A percentile compares a stretch with the other conserved stretches of the same genome.
These are phyloP conservation scores for Gerris lacustris DNA, from an alignment of 2,888 invertebrate species.

Conservation along the genomic window DNA sequence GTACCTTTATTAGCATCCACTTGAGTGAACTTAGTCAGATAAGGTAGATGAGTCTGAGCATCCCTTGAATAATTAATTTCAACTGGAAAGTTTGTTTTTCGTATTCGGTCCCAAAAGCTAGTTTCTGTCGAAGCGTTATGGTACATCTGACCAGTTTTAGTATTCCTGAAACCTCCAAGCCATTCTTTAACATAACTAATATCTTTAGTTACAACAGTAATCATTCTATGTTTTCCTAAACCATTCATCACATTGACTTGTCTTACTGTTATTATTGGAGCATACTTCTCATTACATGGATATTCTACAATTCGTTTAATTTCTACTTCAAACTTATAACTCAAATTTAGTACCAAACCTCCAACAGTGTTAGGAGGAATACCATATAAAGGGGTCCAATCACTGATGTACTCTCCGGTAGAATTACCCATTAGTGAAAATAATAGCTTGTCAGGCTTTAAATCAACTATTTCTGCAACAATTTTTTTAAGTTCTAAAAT, in stretches of 20 bases:
- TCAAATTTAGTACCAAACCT: background rate
- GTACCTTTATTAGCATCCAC: background rate
- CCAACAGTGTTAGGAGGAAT: background rate
- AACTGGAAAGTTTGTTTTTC: background rate
- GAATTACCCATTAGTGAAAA: background rate
- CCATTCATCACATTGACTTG: background rate
- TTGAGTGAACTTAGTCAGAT: background rate
- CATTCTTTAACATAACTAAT: constrained; percentile 54
- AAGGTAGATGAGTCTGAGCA: constrained; percentile 8
- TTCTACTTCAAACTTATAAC: background rate
- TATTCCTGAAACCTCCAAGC: constrained; percentile 67
- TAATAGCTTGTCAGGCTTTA: background rate
- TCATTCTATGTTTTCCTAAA: background rate
- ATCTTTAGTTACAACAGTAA: constrained; percentile 9
- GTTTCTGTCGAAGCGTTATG: constrained; percentile 69
- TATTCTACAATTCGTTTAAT: background rate
- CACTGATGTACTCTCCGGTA: background rate
- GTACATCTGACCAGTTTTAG: constrained; percentile 54
- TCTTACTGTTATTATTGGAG: constrained; percentile 4
- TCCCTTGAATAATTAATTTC: constrained; percentile 23
- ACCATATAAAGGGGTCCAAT: constrained; percentile 4
- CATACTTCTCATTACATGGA: background rate
- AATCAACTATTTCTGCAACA: background rate
- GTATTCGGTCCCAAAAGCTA: background rate
- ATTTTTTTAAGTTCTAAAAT: background rate